A percentile compares a stretch with the other conserved stretches of the same genome.
These are phyloP conservation scores for Trachops cirrhosus DNA, from an alignment of 2,797 vertebrate species.

Conservation along the genomic window DNA sequence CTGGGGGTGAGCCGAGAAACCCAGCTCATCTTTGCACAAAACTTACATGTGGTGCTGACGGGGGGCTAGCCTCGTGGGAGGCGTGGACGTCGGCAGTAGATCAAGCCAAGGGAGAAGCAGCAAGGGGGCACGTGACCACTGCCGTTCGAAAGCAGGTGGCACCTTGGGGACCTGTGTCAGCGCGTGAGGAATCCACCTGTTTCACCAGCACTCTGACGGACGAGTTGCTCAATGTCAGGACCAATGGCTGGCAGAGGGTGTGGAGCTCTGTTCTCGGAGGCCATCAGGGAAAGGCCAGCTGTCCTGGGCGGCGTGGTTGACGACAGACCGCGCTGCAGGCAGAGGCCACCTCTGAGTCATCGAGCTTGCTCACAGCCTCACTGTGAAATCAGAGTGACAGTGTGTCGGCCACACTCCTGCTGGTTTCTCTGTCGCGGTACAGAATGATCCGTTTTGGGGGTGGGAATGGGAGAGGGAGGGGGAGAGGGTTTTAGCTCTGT, in stretches of 20 bases:
- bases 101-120: not conserved
- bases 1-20: not conserved
- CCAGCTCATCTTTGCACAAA: not conserved
- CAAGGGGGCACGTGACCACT: not conserved
- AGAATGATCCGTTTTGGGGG: not conserved
- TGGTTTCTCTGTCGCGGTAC: not conserved
- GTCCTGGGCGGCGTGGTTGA: too few relatives aligned
- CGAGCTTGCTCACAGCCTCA: not conserved
- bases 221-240: not conserved
- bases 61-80: not conserved
- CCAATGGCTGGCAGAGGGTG: not conserved
- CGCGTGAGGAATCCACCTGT: not conserved
- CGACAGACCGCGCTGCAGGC: not conserved
- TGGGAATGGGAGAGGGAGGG: not conserved
- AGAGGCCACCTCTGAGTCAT: not conserved
- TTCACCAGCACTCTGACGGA: not conserved
- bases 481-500: not conserved
- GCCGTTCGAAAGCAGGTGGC: not conserved
- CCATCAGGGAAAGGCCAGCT: not conserved
- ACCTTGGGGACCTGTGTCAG: not conserved
- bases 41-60: accelerated
- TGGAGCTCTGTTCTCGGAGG: not conserved
- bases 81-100: accelerated
- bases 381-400: not conserved
- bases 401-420: not conserved